Base-by-base conservation (phyloP, 2,113 vertebrate genomes). In the Columbina picui region DNA sequence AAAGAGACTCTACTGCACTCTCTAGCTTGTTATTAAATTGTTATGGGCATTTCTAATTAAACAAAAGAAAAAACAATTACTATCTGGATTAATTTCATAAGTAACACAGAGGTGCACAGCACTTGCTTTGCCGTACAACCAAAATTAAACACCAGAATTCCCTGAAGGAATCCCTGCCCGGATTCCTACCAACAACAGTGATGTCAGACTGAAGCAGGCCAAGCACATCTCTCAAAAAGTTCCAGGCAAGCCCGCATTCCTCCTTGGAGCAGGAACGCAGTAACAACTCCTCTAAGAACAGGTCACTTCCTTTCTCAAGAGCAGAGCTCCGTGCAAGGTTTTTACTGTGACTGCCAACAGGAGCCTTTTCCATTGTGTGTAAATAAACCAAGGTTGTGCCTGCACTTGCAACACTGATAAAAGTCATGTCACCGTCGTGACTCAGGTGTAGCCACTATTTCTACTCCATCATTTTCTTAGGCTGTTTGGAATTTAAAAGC, bases 351-450 rank as follows among this genome's bases (percentile, higher is more conserved):
- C 20, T 55, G 30, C 41, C 6, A 43, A 27, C 25, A 65, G 13
- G 19, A 55, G 21, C 3, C 1, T 19, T 34, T 78, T 63, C 38
- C 29, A 39, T 0, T 17, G 43, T 16, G 15, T 22, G 15, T 18
- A 9, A 80, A n/a, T 22, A 49, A 30, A 63, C 43, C 12, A 17
- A 43, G 22, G 36, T 23, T 38, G 12, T 13, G 32, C 9, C 21
- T n/a, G 16, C 12, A 3, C 34, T 41, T 36, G 36, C n/a, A 63
- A 74, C 38, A 27, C n/a, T 16, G 64, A 18, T 17, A 17, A 32
- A 57, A 47, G 61, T 2, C 32, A 47, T 3, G 38, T 7, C 53
- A 47, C 3, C 0, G 1, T 3, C 32, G 49, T 16, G 67, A 32
- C 71, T 65, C 59, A 34, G 36, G 15, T 8, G 11, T 1, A 61